Percentiles rank a stretch among this genome's conserved stretches.
Conservation (phyloP, 1,140 invertebrate species). For the Pinna nobilis region DNA sequence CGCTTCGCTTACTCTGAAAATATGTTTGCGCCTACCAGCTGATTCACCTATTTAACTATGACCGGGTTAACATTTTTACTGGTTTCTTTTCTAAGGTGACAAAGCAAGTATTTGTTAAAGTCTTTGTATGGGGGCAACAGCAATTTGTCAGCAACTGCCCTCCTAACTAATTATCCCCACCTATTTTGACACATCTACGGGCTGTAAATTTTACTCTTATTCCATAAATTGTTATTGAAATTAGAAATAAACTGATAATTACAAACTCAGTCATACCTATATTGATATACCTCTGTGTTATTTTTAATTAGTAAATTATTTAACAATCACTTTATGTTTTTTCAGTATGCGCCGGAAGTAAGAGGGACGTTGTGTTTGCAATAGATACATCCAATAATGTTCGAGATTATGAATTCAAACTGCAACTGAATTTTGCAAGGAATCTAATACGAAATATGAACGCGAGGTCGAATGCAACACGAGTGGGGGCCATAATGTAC, state of each 20-base stretch:
- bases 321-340: neutral
- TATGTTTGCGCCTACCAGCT: neutral
- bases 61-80: neutral
- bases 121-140: too few species aligned
- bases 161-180: neutral
- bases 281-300: too few species aligned
- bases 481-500: slow-evolving; percentile 51
- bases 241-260: neutral
- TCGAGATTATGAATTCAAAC: slow-evolving; percentile 42
- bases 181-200: neutral
- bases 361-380: slow-evolving; percentile 56
- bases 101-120: too few species aligned
- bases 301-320: too few species aligned
- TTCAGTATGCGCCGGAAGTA: slow-evolving; percentile 50
- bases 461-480: slow-evolving; percentile 39
- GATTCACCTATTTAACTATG: neutral
- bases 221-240: neutral
- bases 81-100: neutral
- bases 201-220: neutral
- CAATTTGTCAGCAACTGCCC: neutral
- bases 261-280: neutral
- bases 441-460: slow-evolving; percentile 46
- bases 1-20: neutral
- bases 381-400: slow-evolving; percentile 55
- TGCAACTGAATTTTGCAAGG: slow-evolving; percentile 51